Evolutionary conservation across 2,888 invertebrate genomes (phyloP).

Genomic region (Ochropleura leucogaster): DNA sequence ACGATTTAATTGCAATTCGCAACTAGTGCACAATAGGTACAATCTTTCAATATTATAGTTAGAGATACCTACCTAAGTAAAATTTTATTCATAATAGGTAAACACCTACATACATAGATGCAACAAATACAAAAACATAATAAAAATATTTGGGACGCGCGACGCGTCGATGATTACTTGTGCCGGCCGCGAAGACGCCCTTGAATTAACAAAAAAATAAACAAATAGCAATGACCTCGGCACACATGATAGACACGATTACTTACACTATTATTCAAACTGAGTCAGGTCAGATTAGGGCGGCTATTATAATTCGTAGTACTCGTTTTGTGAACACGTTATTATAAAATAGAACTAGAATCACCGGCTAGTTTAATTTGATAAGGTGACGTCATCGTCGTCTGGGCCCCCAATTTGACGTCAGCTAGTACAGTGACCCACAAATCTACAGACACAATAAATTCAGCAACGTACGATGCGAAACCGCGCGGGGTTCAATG

Average conservation of each 20-base stretch:
- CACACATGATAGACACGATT: constrained; percentile 84
- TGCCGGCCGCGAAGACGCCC: constrained; percentile 75
- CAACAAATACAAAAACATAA: constrained; percentile 49
- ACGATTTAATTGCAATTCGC: constrained; percentile 75
- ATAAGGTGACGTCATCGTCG: constrained; percentile 85
- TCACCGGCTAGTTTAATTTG: constrained; percentile 83
- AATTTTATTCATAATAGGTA: not conserved
- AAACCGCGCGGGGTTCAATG: constrained; percentile 87
- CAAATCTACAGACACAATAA: constrained; percentile 90
- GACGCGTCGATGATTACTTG: constrained; percentile 60
- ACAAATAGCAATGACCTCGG: constrained; percentile 89
- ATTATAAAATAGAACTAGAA: constrained; percentile 85
- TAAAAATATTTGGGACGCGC: constrained; percentile 60
- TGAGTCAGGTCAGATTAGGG: constrained; percentile 87
- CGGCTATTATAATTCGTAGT: constrained; percentile 83
- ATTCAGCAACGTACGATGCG: constrained; percentile 87
- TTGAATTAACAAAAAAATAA: constrained; percentile 87
- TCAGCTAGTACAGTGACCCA: constrained; percentile 89
- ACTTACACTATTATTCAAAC: constrained; percentile 79
- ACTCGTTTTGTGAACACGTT: constrained; percentile 83
- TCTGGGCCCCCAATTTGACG: constrained; percentile 87
- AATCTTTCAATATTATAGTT: constrained; percentile 39
- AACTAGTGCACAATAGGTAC: constrained; percentile 37
- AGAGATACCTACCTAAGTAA: constrained; percentile 5
- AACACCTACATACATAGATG: constrained; percentile 8